Evolutionary conservation across 2,797 vertebrate species (phyloP).

Genomic region (Glossophaga mutica): DNA sequence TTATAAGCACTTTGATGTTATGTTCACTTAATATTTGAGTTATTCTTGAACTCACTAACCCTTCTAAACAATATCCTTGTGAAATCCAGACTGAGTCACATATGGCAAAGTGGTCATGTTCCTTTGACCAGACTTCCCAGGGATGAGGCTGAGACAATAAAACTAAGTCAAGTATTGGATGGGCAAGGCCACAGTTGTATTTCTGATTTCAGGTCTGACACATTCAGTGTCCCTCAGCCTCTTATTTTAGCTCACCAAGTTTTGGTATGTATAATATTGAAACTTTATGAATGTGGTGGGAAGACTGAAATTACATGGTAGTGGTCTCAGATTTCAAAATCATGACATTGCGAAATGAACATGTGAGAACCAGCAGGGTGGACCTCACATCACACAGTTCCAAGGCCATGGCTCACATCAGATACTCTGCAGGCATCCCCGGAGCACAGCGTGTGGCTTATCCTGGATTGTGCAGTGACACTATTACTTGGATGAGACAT

Average conservation of each 20-base stretch:
- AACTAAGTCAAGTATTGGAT: background rate
- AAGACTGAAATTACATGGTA: background rate
- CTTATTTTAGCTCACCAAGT: background rate
- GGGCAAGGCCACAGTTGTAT: background rate
- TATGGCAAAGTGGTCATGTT: background rate
- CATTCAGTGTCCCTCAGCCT: background rate
- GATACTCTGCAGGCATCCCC: background rate
- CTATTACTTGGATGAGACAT: background rate
- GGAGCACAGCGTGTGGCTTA: background rate
- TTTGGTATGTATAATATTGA: background rate
- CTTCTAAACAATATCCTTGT: background rate
- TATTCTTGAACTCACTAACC: slow-evolving; percentile 7
- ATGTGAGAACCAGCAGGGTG: background rate
- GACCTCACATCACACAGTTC: background rate
- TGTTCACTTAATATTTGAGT: background rate
- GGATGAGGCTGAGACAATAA: background rate
- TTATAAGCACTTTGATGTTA: slow-evolving; percentile 3
- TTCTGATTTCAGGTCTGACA: slow-evolving; percentile 16
- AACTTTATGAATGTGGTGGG: background rate
- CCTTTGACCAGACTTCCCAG: background rate
- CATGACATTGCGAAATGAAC: background rate
- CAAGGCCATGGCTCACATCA: background rate
- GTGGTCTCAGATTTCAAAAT: background rate
- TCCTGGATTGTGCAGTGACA: background rate
- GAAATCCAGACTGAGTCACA: slow-evolving; percentile 8